These are phyloP conservation scores for Rhaphigaster nebulosa DNA, from an alignment of 2,888 invertebrate species.

Conservation along the genomic window DNA sequence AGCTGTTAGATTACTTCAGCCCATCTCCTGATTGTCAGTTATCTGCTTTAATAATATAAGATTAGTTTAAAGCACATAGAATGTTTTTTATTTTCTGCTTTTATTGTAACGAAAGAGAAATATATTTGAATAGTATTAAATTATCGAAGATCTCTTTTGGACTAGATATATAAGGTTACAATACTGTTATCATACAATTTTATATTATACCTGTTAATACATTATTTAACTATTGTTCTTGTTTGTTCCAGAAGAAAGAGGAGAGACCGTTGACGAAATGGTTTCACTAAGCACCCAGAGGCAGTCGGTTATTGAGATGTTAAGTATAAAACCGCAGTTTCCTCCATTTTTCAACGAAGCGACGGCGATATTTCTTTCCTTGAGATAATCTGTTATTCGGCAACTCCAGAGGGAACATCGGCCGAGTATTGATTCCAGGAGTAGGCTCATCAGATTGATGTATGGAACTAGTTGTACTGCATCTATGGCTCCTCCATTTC, in stretches of 20 bases:
- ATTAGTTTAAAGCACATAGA: no score
- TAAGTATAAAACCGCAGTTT: background rate
- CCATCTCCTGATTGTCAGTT: no score
- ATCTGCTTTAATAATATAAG: no score
- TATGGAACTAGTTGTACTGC: constrained; percentile 44
- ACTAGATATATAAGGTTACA: no score
- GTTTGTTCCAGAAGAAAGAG: background rate
- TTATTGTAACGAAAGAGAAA: no score
- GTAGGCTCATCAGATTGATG: constrained; percentile 8
- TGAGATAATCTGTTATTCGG: constrained; percentile 1
- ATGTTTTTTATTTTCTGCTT: no score
- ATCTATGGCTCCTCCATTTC: constrained; percentile 34
- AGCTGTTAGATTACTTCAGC: no score
- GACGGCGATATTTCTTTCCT: background rate
- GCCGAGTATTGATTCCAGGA: background rate
- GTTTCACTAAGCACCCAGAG: background rate
- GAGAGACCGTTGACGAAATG: background rate
- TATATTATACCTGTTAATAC: no score
- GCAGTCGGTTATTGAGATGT: background rate
- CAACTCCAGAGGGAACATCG: background rate
- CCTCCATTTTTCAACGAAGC: constrained; percentile 1
- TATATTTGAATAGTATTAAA: no score
- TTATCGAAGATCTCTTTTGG: no score
- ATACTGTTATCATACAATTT: no score
- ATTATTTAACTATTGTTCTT: no score